A percentile compares a stretch with the other conserved stretches of the same genome.
Evolutionary conservation across 2,113 vertebrate genomes (phyloP).

Genomic region (Lates calcarifer): DNA sequence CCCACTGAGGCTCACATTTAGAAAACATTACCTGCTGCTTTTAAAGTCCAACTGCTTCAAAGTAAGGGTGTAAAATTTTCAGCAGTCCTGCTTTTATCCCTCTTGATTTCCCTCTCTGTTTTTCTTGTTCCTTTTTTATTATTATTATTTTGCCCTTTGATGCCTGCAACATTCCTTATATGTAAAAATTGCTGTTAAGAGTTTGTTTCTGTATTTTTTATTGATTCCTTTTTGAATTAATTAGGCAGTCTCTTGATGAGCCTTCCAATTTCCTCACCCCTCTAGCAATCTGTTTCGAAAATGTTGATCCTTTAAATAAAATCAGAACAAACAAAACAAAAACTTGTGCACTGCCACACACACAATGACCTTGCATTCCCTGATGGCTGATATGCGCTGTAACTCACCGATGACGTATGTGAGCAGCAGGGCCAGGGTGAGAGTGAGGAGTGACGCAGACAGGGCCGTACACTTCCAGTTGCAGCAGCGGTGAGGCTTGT

Average conservation of each 20-base stretch:
- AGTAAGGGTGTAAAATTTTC: constrained; percentile 37
- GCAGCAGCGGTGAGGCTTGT: constrained; percentile 97
- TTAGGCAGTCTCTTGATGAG: constrained; percentile 39
- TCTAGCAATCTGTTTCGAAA: constrained; percentile 32
- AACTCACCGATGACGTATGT: constrained; percentile 97
- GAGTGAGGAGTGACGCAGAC: constrained; percentile 94
- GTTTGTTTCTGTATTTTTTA: constrained; percentile 35
- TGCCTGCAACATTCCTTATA: constrained; percentile 26
- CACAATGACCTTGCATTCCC: background rate
- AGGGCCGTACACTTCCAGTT: constrained; percentile 98
- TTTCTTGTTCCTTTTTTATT: constrained; percentile 10
- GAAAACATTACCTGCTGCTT: constrained; percentile 49
- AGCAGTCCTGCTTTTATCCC: constrained; percentile 42
- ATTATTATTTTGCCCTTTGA: constrained; percentile 33
- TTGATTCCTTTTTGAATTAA: constrained; percentile 62
- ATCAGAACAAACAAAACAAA: background rate
- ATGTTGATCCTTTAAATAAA: constrained; percentile 6
- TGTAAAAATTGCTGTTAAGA: constrained; percentile 31
- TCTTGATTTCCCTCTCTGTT: constrained; percentile 39
- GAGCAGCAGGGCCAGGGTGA: constrained; percentile 93
- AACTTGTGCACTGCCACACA: background rate
- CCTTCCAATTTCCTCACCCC: constrained; percentile 18
- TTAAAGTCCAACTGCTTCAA: constrained; percentile 36
- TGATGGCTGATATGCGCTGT: fast-evolving
- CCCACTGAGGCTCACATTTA: constrained; percentile 41